Evolutionary conservation across 2,888 invertebrate species (phyloP).

Genomic region (Folsomia candida): DNA sequence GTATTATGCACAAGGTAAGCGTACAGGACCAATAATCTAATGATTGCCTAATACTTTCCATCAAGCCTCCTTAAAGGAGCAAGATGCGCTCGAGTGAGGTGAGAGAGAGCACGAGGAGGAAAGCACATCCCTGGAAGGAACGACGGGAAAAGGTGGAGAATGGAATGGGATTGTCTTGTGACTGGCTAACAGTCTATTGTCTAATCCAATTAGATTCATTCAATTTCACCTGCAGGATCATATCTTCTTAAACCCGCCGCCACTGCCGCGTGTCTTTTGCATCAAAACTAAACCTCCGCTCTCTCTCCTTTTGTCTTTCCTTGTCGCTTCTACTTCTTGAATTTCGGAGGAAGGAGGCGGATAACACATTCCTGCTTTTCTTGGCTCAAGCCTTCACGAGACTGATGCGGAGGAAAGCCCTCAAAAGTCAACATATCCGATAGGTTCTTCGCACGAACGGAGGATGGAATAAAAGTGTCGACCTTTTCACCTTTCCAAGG

Average conservation of each 20-base stretch:
- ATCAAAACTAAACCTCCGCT: too few species aligned
- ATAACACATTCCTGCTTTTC: not conserved
- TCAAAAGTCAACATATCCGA: not conserved
- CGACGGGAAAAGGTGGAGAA: not conserved
- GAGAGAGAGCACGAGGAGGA: not conserved
- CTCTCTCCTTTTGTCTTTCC: not conserved
- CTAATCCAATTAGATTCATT: conserved; percentile 15
- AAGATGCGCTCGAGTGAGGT: not conserved
- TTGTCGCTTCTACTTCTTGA: not conserved
- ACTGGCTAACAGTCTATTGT: conserved; percentile 2
- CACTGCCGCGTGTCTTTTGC: not conserved
- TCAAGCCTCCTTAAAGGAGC: not conserved
- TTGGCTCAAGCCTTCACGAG: not conserved
- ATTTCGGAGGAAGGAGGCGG: too few species aligned
- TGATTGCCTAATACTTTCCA: conserved; percentile 5
- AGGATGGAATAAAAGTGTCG: not conserved
- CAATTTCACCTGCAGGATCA: conserved; percentile 10
- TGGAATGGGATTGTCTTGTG: not conserved
- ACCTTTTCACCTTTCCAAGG: not conserved
- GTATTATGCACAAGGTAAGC: conserved; percentile 3
- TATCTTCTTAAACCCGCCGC: not conserved
- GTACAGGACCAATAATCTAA: conserved; percentile 12
- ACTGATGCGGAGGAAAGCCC: not conserved
- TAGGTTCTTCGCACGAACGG: not conserved
- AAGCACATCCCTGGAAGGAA: not conserved